Conservation (phyloP, 2,113 vertebrate species). For the Chunga burmeisteri region DNA sequence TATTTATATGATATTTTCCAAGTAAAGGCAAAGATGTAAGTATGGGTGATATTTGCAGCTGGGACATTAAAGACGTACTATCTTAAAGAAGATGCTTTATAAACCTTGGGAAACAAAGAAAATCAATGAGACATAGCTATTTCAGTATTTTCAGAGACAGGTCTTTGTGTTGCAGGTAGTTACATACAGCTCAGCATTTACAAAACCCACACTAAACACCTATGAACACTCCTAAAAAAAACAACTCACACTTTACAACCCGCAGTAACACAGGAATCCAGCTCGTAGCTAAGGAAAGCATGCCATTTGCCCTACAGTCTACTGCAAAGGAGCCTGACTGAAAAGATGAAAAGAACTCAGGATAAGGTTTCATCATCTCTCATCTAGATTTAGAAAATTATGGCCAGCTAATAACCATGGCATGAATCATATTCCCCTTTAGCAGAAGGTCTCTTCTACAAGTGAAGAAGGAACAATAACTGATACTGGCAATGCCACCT, state of each 20-base stretch:
- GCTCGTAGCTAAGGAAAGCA: not conserved
- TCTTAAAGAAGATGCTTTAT: not conserved
- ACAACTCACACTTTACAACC: not conserved
- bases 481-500: not conserved
- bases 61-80: not conserved
- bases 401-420: not conserved
- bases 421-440: not conserved
- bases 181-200: not conserved
- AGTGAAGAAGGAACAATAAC: not conserved
- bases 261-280: not conserved
- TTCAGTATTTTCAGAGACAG: not conserved
- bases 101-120: not conserved
- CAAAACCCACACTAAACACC: not conserved
- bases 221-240: not conserved
- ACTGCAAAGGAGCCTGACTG: not conserved
- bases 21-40: not conserved
- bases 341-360: not conserved
- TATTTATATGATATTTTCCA: not conserved
- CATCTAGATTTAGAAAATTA: not conserved
- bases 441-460: not conserved
- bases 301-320: not conserved
- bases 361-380: not conserved
- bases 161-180: not conserved
- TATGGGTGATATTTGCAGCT: not conserved
- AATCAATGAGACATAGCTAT: not conserved